A percentile compares a stretch with the other conserved stretches of the same genome.
Evolutionary conservation across 2,113 vertebrate genomes (phyloP).

Genomic region (Microcebus lehilahytsara): DNA sequence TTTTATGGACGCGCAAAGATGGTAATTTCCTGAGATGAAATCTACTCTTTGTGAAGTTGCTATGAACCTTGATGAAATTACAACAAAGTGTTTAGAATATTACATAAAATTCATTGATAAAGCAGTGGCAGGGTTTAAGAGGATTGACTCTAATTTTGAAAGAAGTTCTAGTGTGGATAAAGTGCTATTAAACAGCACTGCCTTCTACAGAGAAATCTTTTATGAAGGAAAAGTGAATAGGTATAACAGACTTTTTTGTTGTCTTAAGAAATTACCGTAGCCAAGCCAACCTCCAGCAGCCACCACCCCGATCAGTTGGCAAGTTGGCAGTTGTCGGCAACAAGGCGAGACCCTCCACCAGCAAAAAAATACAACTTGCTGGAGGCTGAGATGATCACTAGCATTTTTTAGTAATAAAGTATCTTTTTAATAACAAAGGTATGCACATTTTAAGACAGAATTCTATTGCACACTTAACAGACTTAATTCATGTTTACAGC

Average conservation of each 20-base stretch:
- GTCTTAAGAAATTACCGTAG: not conserved
- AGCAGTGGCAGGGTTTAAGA: not conserved
- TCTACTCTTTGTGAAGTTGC: not conserved
- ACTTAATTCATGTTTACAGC: not conserved
- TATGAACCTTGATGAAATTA: not conserved
- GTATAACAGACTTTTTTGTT: not conserved
- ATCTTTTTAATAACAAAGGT: not conserved
- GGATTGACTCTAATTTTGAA: not conserved
- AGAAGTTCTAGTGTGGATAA: not conserved
- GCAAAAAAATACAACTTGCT: not conserved
- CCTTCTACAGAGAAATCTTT: not conserved
- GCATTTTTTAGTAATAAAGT: not conserved
- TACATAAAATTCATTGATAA: not conserved
- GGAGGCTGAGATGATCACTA: not conserved
- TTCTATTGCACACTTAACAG: not conserved
- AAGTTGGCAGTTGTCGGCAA: not conserved
- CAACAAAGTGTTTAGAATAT: not conserved
- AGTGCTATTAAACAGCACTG: not conserved
- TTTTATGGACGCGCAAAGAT: not conserved
- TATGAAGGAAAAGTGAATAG: not conserved
- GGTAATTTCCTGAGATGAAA: not conserved
- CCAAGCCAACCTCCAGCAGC: not conserved
- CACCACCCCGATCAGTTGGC: not conserved
- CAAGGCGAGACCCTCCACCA: not conserved
- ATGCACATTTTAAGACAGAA: not conserved